These are phyloP conservation scores for Hirundo rustica DNA, from an alignment of 2,797 vertebrate genomes.

Conservation along the genomic window DNA sequence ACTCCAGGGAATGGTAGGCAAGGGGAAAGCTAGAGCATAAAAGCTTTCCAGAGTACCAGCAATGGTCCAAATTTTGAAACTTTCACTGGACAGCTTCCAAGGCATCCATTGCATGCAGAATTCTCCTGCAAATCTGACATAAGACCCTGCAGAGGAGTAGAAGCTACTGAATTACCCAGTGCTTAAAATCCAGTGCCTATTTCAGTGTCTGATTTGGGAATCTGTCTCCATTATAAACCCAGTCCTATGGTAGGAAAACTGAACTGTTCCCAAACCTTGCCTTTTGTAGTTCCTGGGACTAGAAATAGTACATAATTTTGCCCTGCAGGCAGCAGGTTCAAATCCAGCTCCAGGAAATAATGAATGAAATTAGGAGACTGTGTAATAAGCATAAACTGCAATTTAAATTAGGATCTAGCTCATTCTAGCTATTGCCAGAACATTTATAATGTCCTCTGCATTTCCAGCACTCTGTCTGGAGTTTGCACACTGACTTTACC, in stretches of 20 bases:
- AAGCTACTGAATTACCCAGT: not conserved
- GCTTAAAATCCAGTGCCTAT: not conserved
- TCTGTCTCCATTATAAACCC: not conserved
- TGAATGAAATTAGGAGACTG: not conserved
- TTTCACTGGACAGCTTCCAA: not conserved
- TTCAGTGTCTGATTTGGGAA: not conserved
- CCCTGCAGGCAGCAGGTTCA: not conserved
- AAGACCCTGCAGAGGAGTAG: not conserved
- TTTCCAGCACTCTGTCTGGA: not conserved
- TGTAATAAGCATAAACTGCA: not conserved
- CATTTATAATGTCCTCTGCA: not conserved
- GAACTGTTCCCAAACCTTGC: not conserved
- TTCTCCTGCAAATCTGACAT: not conserved
- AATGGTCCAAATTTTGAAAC: not conserved
- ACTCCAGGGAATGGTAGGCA: not conserved
- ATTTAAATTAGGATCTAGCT: not conserved
- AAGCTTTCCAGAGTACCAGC: not conserved
- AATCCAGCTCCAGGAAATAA: not conserved
- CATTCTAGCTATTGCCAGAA: not conserved
- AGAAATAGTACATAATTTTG: not conserved
- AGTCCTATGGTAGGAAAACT: not conserved
- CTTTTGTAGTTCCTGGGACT: not conserved
- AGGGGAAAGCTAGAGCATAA: not conserved
- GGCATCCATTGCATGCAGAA: not conserved
- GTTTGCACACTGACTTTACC: not conserved